Evolutionary conservation across 2,888 invertebrate species (phyloP), one percentile per base, ranked within the genome.

Genomic region (Sinotaia quadrata): DNA sequence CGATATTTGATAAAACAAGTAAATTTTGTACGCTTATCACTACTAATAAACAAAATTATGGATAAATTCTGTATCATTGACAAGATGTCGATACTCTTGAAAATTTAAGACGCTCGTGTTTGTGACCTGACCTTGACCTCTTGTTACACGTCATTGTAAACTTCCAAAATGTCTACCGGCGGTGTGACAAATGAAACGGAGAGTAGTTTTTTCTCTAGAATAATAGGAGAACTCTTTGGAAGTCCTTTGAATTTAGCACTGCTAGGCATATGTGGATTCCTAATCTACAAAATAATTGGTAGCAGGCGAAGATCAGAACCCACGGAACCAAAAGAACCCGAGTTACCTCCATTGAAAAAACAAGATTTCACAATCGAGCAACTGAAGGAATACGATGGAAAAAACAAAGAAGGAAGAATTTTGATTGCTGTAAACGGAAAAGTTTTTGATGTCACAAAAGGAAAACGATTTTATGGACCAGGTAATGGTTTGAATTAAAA

Each of bases 371-470:
- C 95, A 3, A 90, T 95, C 51, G 92, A 94, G 79, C 96, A 98
- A 88, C 90, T 98, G 76, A 92, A 92, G 78, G 91, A 93, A 78
- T 97, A 92, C 87, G 94, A 97, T 87, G 98, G 98, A 5, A 93
- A 90, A 84, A 90, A 92, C 36, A 74, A 80, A 44, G 96, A 97
- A 84, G 96, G 95, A 33, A 90, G 97, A 77, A 93, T 98, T 72
- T 90, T 97, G 76, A 92, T 98, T 52, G 97, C 95, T 10, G 95
- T 98, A 63, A 97, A 97, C 88, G 96, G 97, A 33, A 95, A 93
- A 90, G 94, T 98, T 62, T 98, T 95, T 89, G 98, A 98, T 90
- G 96, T 94, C 77, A 97, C 97, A 51, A 72, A 83, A 86, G 96
- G 96, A 71, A 94, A 93, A 85, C 91, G 92, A 75, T 96, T 96